These are phyloP conservation scores for Theocolax elegans DNA, from an alignment of 1,140 invertebrate species.

Conservation along the genomic window DNA sequence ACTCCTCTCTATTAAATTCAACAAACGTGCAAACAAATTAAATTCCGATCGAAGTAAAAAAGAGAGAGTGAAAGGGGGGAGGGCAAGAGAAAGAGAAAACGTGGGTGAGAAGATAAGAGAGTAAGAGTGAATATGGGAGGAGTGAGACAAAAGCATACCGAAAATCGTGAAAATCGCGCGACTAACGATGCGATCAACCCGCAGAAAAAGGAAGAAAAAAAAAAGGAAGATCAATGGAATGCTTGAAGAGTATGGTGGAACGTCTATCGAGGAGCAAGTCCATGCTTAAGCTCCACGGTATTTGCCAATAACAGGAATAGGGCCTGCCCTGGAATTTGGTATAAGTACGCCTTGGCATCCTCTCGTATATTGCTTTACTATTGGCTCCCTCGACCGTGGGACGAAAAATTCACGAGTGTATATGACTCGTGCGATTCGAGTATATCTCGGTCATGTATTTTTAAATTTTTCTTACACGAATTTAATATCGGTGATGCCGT, in stretches of 20 bases:
- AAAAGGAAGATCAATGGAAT: background rate
- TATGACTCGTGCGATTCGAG: constrained; percentile 3
- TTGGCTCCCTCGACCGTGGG: constrained; percentile 42
- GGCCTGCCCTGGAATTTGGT: constrained; percentile 53
- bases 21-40: constrained; percentile 16
- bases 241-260: background rate
- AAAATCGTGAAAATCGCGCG: background rate
- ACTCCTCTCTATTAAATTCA: constrained; percentile 6
- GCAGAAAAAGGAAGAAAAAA: background rate
- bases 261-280: background rate
- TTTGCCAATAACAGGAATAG: constrained; percentile 61
- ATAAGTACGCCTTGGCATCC: constrained; percentile 55
- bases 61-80: background rate
- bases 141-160: background rate
- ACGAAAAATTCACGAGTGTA: constrained; percentile 52
- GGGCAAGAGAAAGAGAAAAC: background rate
- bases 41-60: background rate
- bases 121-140: no score
- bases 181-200: constrained; percentile 10
- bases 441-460: background rate
- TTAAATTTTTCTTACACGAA: background rate
- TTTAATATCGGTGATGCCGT: no score
- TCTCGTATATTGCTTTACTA: constrained; percentile 59
- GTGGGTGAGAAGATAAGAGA: no score
- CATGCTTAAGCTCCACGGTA: constrained; percentile 43